Conservation (phyloP, 2,113 vertebrate genomes). For the Eulemur rufifrons region DNA sequence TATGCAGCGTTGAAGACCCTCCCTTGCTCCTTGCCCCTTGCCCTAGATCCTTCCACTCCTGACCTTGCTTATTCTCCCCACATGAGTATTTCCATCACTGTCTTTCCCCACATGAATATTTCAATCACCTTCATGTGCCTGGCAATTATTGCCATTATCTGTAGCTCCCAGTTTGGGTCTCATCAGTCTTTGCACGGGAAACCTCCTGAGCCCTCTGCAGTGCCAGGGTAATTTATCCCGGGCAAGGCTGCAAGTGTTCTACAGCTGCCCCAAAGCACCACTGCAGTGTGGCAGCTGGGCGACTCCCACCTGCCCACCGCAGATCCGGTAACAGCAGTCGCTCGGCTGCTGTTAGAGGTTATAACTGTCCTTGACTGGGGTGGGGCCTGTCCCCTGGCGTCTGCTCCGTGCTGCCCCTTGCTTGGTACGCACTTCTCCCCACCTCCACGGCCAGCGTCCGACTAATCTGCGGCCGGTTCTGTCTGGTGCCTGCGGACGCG, state of each 20-base stretch:
- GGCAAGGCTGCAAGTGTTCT: neutral
- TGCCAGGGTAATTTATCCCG: neutral
- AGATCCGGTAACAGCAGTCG: neutral
- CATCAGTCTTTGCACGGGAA: neutral
- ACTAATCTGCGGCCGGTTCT: neutral
- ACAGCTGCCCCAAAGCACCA: neutral
- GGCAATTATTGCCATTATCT: neutral
- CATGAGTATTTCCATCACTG: neutral
- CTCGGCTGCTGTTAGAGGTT: neutral
- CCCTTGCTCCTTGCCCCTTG: neutral
- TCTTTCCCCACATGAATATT: neutral
- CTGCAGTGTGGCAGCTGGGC: neutral
- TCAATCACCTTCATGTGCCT: neutral
- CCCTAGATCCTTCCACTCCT: neutral
- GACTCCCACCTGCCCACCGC: neutral
- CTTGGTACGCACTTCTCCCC: neutral
- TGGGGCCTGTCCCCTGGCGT: neutral
- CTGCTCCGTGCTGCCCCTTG: neutral
- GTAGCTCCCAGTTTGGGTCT: neutral
- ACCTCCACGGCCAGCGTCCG: neutral
- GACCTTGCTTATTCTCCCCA: neutral
- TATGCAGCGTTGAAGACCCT: neutral
- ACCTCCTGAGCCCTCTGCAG: neutral
- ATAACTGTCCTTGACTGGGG: neutral
- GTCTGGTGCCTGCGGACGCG: neutral